These are phyloP conservation scores for Lycophotia porphyrea DNA, from an alignment of 2,888 invertebrate genomes.

Conservation along the genomic window DNA sequence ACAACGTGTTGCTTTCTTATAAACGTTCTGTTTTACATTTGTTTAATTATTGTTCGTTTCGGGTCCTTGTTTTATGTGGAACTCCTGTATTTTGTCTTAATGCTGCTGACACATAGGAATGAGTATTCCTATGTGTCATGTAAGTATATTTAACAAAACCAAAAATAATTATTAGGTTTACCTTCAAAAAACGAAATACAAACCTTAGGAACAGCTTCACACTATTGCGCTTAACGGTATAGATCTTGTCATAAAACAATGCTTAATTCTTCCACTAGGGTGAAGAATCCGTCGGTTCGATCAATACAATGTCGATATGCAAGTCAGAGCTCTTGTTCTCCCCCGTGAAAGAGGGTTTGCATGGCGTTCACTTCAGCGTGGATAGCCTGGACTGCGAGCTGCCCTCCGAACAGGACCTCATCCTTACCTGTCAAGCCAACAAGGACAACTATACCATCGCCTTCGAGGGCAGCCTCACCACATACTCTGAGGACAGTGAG, in stretches of 20 bases:
- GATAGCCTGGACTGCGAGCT: constrained; percentile 97
- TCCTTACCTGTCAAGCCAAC: constrained; percentile 97
- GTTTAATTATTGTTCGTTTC: constrained; percentile 35
- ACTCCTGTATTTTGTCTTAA: background rate
- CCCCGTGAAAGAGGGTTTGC: constrained; percentile 95
- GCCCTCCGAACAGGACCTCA: constrained; percentile 95
- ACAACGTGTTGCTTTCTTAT: constrained; percentile 64
- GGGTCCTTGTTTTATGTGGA: constrained; percentile 4
- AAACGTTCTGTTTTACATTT: constrained; percentile 25
- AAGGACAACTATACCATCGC: constrained; percentile 99
- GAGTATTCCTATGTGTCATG: too few species aligned
- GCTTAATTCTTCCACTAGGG: constrained; percentile 83
- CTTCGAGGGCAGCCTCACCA: constrained; percentile 96
- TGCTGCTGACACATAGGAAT: background rate
- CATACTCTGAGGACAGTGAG: constrained; percentile 96
- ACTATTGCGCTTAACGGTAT: background rate
- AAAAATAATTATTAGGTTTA: background rate
- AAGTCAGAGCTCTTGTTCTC: constrained; percentile 97
- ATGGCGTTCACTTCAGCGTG: constrained; percentile 95
- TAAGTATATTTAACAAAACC: too few species aligned
- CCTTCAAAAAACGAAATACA: background rate
- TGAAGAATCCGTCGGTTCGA: constrained; percentile 94
- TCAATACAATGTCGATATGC: constrained; percentile 96
- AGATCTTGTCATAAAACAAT: background rate
- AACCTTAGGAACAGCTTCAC: background rate